Base-by-base conservation (phyloP, 2,797 vertebrate species). In the Pitangus sulphuratus region DNA sequence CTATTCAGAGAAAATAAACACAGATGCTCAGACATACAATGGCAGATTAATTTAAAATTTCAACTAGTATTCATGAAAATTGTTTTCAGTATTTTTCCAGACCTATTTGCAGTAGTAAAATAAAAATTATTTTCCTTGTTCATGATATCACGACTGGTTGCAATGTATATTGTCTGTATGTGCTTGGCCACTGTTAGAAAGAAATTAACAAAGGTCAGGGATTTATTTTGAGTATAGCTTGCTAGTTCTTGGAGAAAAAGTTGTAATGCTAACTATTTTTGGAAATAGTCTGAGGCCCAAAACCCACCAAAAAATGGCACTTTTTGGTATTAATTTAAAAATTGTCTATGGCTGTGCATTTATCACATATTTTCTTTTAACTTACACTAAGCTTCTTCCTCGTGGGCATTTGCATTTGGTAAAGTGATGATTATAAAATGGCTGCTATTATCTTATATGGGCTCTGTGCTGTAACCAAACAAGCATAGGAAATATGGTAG, bases 1-100 rank as follows among this genome's bases (percentile, higher is more conserved):
- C 64, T 95, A 78, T 92, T 94, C 87, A 79, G 80, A 64, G 80
- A 94, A 94, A 97, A 87, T 92, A 97, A 97, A 96, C 85, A 95
- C 94, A 94, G 91, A 95, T 96, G 91, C 70, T 96, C 58, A 68
- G 84, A 28, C 30, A 66, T 66, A 90, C 68, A 95, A 95, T 87
- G 28, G 69, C 22, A 92, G 61, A 83, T 87, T 89, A 89, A 84
- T 87, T 83, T 69, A 91, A 94, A 84, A 89, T 72, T 91, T 79
- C 69, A 76, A 50, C 45, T 69, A 60, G 53, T 58, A 62, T 69
- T 78, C 77, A 87, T 14, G 56, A 35, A 92, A 84, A 68, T 47
- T 21, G 31, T 64, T 91, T 87, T 57, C 30, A 8, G 19, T 95
- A 26, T 77, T 91, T 95, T 77, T 1, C 2, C n/a, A 75, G n/a